Evolutionary conservation across 2,888 invertebrate genomes (phyloP).

Genomic region (Nephrotoma guestfalica): DNA sequence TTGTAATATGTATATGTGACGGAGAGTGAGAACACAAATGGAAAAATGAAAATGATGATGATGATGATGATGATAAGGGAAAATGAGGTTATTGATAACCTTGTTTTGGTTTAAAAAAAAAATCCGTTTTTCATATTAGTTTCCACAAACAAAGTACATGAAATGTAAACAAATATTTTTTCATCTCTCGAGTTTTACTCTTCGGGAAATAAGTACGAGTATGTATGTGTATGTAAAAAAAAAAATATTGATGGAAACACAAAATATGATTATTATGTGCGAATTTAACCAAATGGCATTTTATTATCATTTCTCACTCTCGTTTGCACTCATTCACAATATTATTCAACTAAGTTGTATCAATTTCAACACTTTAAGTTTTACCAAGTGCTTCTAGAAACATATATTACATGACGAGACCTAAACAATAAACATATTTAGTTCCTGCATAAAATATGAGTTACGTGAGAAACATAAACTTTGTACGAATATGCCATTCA

Average conservation of each 20-base stretch:
- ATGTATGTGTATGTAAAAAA: background rate
- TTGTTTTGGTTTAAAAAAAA: too few species aligned
- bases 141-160: background rate
- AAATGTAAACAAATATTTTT: background rate
- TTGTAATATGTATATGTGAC: background rate
- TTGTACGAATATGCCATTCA: background rate
- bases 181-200: background rate
- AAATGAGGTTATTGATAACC: background rate
- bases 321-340: background rate
- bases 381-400: too few species aligned
- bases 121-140: background rate
- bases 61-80: background rate
- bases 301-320: background rate
- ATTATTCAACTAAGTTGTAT: too few species aligned
- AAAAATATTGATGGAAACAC: background rate
- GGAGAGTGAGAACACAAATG: too few species aligned
- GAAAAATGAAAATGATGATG: background rate
- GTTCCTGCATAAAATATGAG: background rate
- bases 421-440: background rate
- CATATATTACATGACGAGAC: background rate
- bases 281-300: background rate
- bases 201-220: background rate
- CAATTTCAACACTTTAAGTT: too few species aligned
- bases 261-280: constrained; percentile 1
- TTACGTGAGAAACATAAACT: background rate